Conservation (phyloP, 2,113 vertebrate species). For the Phodopus roborovskii region DNA sequence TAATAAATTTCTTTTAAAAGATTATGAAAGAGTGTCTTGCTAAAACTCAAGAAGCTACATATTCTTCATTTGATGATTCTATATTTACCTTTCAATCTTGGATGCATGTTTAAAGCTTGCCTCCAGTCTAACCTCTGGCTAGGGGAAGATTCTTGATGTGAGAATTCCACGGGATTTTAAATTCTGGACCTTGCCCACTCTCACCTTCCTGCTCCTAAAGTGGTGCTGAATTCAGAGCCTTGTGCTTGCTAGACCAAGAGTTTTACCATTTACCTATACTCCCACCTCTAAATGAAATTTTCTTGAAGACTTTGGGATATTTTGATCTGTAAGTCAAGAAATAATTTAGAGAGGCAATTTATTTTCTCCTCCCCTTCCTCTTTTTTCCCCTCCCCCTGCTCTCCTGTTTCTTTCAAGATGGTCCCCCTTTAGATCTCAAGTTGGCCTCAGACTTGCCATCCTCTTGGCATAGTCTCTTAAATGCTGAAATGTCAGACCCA, state of each 20-base stretch:
- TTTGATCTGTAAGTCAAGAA: conserved; percentile 21
- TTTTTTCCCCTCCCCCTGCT: not conserved
- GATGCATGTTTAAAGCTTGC: not conserved
- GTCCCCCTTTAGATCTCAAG: not conserved
- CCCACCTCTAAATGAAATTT: not conserved
- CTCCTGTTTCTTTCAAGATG: not conserved
- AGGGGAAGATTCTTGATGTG: not conserved
- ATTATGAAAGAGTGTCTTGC: not conserved
- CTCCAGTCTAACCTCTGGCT: not conserved
- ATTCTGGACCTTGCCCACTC: not conserved
- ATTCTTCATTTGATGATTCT: not conserved
- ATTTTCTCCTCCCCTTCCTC: not conserved
- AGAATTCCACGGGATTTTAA: not conserved
- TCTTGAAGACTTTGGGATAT: not conserved
- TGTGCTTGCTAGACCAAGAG: not conserved
- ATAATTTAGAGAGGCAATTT: conserved; percentile 36
- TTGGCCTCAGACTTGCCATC: not conserved
- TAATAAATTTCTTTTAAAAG: not conserved
- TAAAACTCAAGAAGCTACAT: not conserved
- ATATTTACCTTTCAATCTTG: not conserved
- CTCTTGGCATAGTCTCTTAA: not conserved
- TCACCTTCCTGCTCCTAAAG: not conserved
- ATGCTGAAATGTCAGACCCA: not conserved
- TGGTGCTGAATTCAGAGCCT: not conserved
- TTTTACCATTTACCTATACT: not conserved